These are phyloP conservation scores for Syrrhaptes paradoxus DNA, from an alignment of 2,113 vertebrate genomes.

Conservation along the genomic window DNA sequence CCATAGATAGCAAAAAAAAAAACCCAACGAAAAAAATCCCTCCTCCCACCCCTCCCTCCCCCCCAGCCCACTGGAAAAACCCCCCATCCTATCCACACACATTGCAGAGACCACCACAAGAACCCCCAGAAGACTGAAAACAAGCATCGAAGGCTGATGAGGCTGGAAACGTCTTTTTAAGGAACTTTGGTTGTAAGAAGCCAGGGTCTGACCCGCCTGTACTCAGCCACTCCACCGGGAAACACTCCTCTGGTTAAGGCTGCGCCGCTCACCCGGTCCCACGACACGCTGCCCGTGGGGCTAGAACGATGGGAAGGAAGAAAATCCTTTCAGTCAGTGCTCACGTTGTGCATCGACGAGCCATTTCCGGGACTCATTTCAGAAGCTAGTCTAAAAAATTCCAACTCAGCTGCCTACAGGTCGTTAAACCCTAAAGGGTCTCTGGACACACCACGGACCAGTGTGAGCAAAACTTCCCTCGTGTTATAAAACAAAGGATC, in stretches of 20 bases:
- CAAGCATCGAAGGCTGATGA: constrained; percentile 4
- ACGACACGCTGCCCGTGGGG: neutral
- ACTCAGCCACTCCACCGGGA: neutral
- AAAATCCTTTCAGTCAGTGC: neutral
- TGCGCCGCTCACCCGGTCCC: neutral
- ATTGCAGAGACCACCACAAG: neutral
- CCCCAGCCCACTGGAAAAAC: neutral
- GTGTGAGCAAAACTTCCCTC: neutral
- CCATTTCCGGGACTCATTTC: neutral
- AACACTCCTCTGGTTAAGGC: neutral
- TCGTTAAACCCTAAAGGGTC: neutral
- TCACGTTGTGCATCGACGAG: neutral
- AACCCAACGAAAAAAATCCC: no score
- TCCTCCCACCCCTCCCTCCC: neutral
- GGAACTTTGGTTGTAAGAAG: constrained; percentile 75
- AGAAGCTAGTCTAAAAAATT: neutral
- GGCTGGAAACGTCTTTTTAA: constrained; percentile 55
- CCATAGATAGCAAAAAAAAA: neutral
- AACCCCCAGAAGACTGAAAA: constrained; percentile 23
- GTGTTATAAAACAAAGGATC: neutral
- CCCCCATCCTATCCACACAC: neutral
- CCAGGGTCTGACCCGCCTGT: neutral
- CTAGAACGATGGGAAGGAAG: neutral
- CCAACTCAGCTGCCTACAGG: neutral
- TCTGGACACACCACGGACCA: rapidly evolving